These are phyloP conservation scores for Alethe castanea DNA, from an alignment of 2,113 vertebrate species.

Conservation along the genomic window DNA sequence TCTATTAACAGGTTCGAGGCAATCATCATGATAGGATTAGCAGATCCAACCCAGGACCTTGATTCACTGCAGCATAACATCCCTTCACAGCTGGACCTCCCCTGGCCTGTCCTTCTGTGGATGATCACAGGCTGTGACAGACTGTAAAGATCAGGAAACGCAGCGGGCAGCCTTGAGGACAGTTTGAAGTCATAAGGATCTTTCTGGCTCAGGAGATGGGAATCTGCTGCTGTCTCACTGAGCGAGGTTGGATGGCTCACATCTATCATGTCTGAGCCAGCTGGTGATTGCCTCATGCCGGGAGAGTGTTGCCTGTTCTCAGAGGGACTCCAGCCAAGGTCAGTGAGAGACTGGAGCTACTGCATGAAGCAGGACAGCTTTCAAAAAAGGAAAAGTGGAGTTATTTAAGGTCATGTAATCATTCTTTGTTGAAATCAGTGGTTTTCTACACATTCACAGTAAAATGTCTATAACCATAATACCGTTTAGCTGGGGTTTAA, in stretches of 20 bases:
- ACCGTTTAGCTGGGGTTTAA: background rate
- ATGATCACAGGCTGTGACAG: background rate
- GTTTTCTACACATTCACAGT: background rate
- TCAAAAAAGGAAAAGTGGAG: background rate
- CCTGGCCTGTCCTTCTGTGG: background rate
- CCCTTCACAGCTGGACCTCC: background rate
- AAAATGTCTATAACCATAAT: background rate
- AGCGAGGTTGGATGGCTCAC: background rate
- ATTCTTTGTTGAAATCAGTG: background rate
- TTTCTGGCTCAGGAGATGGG: background rate
- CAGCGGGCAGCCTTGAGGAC: background rate
- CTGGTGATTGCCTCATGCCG: background rate
- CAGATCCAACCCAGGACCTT: background rate
- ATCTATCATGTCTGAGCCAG: constrained; percentile 12
- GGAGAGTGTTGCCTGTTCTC: background rate
- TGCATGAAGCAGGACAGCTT: background rate
- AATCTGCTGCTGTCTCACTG: background rate
- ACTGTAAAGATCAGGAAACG: background rate
- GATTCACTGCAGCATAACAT: background rate
- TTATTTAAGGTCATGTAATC: background rate
- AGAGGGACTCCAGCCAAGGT: constrained; percentile 11
- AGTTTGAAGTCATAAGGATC: background rate
- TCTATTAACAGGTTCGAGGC: background rate
- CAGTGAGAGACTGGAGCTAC: background rate
- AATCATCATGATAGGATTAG: background rate